Conservation (phyloP, 2,888 invertebrate species). For the Anorthoa munda region DNA sequence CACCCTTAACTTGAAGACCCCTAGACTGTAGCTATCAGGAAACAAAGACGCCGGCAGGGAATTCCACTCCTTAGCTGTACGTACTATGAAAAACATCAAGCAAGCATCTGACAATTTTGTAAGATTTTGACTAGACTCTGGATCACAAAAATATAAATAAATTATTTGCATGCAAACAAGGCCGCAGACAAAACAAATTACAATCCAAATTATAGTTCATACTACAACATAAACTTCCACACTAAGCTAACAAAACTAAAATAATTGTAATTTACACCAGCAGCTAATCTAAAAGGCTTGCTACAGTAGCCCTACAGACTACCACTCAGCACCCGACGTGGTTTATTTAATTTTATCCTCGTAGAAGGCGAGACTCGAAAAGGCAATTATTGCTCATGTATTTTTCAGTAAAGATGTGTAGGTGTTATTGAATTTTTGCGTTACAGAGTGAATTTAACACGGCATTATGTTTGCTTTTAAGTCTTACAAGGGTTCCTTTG, state of each 20-base stretch:
- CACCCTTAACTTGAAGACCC: too few relatives aligned
- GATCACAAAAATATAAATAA: neutral
- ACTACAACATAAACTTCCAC: neutral
- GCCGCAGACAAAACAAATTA: neutral
- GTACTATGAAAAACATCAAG: too few relatives aligned
- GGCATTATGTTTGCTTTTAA: constrained; percentile 58
- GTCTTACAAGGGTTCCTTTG: constrained; percentile 32
- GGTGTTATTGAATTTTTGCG: constrained; percentile 62
- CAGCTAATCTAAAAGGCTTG: constrained; percentile 28
- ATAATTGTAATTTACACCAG: constrained; percentile 3
- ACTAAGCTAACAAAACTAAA: constrained; percentile 3
- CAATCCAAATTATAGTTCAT: neutral
- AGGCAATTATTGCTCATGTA: constrained; percentile 68
- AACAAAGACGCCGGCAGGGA: too few relatives aligned
- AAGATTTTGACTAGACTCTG: too few relatives aligned
- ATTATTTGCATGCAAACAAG: neutral
- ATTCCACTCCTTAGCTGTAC: too few relatives aligned
- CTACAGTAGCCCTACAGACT: constrained; percentile 33
- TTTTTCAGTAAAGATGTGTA: constrained; percentile 63
- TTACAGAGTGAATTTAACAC: constrained; percentile 54
- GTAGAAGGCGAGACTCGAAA: constrained; percentile 53
- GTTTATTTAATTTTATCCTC: constrained; percentile 62
- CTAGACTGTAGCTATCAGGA: too few relatives aligned
- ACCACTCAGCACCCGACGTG: constrained; percentile 40
- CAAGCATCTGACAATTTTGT: too few relatives aligned